These are phyloP conservation scores for Lutra lutra DNA, from an alignment of 2,797 vertebrate species.

Conservation along the genomic window DNA sequence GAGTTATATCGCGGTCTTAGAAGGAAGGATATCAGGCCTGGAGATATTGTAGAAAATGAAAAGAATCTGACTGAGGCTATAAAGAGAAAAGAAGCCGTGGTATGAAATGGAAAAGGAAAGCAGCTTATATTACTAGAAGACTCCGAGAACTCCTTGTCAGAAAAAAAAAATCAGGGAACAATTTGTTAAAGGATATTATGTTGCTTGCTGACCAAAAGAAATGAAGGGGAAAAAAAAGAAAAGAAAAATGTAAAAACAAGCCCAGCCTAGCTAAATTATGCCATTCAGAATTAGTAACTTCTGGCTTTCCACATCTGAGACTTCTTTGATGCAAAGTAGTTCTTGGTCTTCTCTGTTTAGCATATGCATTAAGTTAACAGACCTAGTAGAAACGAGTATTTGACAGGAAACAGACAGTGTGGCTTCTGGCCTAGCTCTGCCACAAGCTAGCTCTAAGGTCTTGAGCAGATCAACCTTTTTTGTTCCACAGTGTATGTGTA, in stretches of 20 bases:
- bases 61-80: neutral
- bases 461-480: neutral
- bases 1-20: neutral
- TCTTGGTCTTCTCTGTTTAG: slow-evolving; percentile 42
- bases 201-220: slow-evolving; percentile 54
- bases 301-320: slow-evolving; percentile 40
- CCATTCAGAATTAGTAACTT: slow-evolving; percentile 62
- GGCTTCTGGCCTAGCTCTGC: neutral
- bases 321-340: neutral
- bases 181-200: slow-evolving; percentile 43
- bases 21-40: neutral
- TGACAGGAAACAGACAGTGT: neutral
- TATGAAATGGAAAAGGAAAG: slow-evolving; percentile 3
- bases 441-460: neutral
- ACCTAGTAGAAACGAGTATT: slow-evolving; percentile 6
- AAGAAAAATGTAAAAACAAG: neutral
- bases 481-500: neutral
- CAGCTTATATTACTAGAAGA: neutral
- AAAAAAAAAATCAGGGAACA: neutral
- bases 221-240: neutral
- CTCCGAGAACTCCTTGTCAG: slow-evolving; percentile 27
- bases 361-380: slow-evolving; percentile 53
- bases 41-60: neutral
- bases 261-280: slow-evolving; percentile 1
- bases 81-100: slow-evolving; percentile 28